A percentile compares a stretch with the other conserved stretches of the same genome.
Evolutionary conservation across 2,888 invertebrate species (phyloP).

Genomic region (Cosmorhoe ocellata): DNA sequence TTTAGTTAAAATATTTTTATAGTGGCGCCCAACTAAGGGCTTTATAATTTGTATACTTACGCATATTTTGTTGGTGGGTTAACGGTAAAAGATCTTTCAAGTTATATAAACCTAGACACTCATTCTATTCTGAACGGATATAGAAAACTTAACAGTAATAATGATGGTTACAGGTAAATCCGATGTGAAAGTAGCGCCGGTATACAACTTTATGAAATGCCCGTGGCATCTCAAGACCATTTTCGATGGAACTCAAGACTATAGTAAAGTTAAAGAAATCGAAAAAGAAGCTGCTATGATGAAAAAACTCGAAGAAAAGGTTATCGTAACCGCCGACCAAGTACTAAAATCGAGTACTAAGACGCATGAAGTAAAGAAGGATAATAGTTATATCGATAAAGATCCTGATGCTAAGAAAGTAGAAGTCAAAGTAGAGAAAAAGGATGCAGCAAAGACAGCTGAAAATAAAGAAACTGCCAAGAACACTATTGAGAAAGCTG

Average conservation of each 20-base stretch:
- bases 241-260: conserved; percentile 33
- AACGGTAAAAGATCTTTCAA: no score
- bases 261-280: conserved; percentile 1
- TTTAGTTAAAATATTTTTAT: no score
- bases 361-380: conserved; percentile 3
- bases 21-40: no score
- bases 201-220: conserved; percentile 56
- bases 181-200: conserved; percentile 51
- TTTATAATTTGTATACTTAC: no score
- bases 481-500: neutral
- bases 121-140: no score
- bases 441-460: conserved; percentile 1
- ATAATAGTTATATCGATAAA: neutral
- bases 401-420: neutral
- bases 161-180: conserved; percentile 51
- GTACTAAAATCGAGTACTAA: conserved; percentile 1
- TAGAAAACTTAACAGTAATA: no score
- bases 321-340: conserved; percentile 12
- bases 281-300: conserved; percentile 14
- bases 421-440: neutral
- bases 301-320: neutral
- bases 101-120: no score
- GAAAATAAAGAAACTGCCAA: conserved; percentile 3
- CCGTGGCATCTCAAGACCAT: conserved; percentile 52
- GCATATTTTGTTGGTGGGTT: no score